Evolutionary conservation across 2,888 invertebrate species (phyloP), one percentile per base, ranked within the genome.

Genomic region (Tanytarsus gracilentus): DNA sequence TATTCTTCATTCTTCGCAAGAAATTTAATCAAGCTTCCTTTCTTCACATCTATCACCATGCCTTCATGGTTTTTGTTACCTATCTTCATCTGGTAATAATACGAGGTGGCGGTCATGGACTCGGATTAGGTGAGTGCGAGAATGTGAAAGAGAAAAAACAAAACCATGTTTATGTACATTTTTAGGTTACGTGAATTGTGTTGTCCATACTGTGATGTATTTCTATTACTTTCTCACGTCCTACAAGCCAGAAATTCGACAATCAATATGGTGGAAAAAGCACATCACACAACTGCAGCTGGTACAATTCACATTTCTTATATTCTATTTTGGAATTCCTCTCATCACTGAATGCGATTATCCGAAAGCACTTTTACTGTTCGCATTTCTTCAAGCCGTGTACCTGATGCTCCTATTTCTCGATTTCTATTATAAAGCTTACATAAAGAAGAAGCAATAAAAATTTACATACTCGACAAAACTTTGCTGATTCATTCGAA

Each of bases 131-230:
- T 25, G n/a, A 48, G 16, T 16, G 11, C 40, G 16, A 7, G 14
- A 9, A 9, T 40, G 8, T 14, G 7, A 9, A 29, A 14, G 27
- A 23, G 23, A 21, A 18, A 48, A 48, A 18, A 8, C 3, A 18
- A 48, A n/a, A n/a, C n/a, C n/a, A n/a, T n/a, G n/a, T n/a, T n/a
- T n/a, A n/a, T n/a, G 33, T 33, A 72, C 49, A 72, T 71, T 26
- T 62, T 64, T 2, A 69, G 86, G 87, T 1, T 69, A 84, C 4
- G 72, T 89, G 60, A 93, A 93, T 69, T 78, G 80, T 0, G 79
- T 87, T 62, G 86, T 93, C 0, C 93, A 94, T 68, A 71, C 82
- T 1, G 72, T 90, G 21, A 93, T 94, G 92, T 93, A 93, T 69
- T 73, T 77, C 0, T 88, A 93, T 70, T 93, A 90, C 69, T 77